Base-by-base conservation (phyloP, 2,797 vertebrate species). In the Clamator glandarius region DNA sequence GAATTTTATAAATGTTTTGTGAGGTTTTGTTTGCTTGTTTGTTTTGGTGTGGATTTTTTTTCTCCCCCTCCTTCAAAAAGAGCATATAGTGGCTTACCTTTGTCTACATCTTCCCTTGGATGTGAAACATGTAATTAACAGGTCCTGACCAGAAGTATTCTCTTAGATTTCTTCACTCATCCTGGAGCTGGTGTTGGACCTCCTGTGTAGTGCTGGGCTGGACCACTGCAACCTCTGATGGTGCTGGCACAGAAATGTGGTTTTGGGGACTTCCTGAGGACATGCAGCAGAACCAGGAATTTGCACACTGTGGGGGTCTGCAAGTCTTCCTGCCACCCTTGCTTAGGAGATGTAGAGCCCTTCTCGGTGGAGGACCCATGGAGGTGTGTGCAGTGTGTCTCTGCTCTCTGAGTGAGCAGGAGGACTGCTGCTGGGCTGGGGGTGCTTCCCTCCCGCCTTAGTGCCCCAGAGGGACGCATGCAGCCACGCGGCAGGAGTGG, bases 1-100 rank as follows among this genome's bases (percentile, higher is more conserved):
- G 10, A 36, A 11, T 55, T 23, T 35, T 85, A 0, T 46, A 2
- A 61, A 0, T 46, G 2, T 61, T 42, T 57, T 0, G 0, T 82
- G 21, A 19, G 2, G 0, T 7, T 52, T 68, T 66, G 25, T 24
- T 62, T 61, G 28, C 8, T 36, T 84, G 70, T 19, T 29, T 29
- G 8, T 54, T 68, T 36, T 29, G n/a, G 7, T 29, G 15, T 44
- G 42, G 42, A n/a, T n/a, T n/a, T n/a, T n/a, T n/a, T 42, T 39
- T 55, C 55, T 3, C 5, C 33, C 24, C 35, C 12, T 67, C 28
- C 17, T 87, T 42, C 35, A 59, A 16, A 84, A 73, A 51, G 36
- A 82, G 12, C 17, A 23, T 44, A 16, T 23, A 63, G 20, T 69
- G 42, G 6, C 69, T 89, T 74, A 48, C 21, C 25, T 82, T 69